phyloP scores from a whole-genome alignment of 2,113 vertebrate genomes.

The Datnioides undecimradiatus region DNA sequence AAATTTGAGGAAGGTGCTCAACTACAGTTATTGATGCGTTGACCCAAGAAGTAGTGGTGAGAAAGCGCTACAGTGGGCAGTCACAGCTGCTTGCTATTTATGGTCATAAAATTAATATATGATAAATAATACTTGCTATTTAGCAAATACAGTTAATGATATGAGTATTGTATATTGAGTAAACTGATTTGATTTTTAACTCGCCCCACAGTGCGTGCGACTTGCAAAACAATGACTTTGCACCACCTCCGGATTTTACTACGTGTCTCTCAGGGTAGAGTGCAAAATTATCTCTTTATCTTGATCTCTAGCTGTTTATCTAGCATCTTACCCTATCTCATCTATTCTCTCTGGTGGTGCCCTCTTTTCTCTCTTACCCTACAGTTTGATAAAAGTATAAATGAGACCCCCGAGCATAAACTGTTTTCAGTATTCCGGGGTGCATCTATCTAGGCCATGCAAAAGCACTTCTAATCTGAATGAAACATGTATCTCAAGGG shows the following conservation, averaged over 20 bases:
- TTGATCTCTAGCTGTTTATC: slow-evolving; percentile 36
- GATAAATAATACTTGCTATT: too few species aligned
- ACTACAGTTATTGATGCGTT: too few species aligned
- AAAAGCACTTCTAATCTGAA: slow-evolving; percentile 28
- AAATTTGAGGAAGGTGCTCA: too few species aligned
- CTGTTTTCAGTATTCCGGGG: slow-evolving; percentile 16
- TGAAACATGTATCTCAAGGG: slow-evolving; percentile 14
- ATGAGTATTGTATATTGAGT: not conserved
- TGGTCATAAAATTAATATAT: too few species aligned
- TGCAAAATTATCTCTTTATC: not conserved
- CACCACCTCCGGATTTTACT: not conserved
- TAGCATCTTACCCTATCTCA: slow-evolving; percentile 15
- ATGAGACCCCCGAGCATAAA: slow-evolving; percentile 30
- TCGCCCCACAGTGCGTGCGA: not conserved
- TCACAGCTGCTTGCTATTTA: too few species aligned
- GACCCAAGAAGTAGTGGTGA: too few species aligned
- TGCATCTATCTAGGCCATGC: slow-evolving; percentile 39
- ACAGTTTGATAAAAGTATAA: slow-evolving; percentile 34
- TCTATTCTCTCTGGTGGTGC: slow-evolving; percentile 13
- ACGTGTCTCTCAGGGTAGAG: not conserved
- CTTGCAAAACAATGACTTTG: not conserved
- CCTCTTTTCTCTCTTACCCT: slow-evolving; percentile 25
- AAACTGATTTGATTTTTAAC: not conserved
- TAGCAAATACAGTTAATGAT: too few species aligned
- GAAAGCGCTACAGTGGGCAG: too few species aligned